Conservation (phyloP, 2,888 invertebrate genomes). For the Stenodema calcarata region DNA sequence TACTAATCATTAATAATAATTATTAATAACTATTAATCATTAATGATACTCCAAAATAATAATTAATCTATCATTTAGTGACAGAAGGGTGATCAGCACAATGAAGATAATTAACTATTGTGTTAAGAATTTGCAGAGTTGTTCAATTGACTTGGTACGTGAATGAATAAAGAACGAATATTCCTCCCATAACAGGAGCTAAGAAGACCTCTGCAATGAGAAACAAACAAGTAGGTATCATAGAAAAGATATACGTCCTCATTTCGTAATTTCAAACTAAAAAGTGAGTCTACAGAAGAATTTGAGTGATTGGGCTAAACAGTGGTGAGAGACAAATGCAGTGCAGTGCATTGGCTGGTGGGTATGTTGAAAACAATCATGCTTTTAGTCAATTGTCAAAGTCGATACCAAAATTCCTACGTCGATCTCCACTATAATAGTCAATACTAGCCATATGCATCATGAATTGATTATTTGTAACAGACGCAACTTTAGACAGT, state of each 20-base stretch:
- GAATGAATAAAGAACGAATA: too few relatives aligned
- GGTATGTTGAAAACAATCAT: slow-evolving; percentile 3
- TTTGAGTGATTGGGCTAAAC: not conserved
- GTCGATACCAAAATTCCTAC: not conserved
- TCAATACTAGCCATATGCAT: not conserved
- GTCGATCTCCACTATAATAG: not conserved
- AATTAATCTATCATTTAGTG: too few relatives aligned
- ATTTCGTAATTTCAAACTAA: not conserved
- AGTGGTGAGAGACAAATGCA: slow-evolving; percentile 18
- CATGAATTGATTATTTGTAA: not conserved
- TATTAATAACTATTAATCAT: too few relatives aligned
- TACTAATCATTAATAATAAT: too few relatives aligned
- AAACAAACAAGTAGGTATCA: not conserved
- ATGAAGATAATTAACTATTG: too few relatives aligned
- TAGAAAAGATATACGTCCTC: not conserved
- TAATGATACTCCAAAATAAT: too few relatives aligned
- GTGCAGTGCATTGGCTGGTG: slow-evolving; percentile 40
- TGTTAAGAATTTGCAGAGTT: too few relatives aligned
- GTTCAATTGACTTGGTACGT: too few relatives aligned
- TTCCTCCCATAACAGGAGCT: too few relatives aligned
- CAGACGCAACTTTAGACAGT: too few relatives aligned
- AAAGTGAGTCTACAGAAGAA: not conserved
- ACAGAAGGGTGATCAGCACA: too few relatives aligned
- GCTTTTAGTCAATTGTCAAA: not conserved
- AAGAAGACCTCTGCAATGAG: not conserved